phyloP scores from a whole-genome alignment of 2,888 invertebrate species.

The Drosophila flavopinicola region DNA sequence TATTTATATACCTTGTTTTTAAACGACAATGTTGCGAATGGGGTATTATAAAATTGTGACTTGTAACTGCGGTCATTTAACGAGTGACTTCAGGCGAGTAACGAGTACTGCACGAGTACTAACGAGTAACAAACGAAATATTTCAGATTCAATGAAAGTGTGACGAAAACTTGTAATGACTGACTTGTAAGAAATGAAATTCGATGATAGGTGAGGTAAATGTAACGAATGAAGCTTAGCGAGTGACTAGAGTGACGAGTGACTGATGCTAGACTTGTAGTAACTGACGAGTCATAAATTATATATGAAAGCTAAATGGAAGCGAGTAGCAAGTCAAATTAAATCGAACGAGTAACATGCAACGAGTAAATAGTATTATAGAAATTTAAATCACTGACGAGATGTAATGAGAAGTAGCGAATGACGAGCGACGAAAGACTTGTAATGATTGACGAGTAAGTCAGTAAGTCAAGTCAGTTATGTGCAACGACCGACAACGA shows the following conservation, averaged over 20 bases:
- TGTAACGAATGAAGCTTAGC: background rate
- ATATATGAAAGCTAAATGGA: too few species aligned
- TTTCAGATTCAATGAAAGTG: too few species aligned
- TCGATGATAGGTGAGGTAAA: background rate
- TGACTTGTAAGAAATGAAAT: background rate
- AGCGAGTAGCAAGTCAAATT: too few species aligned
- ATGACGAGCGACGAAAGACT: background rate
- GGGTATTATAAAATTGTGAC: background rate
- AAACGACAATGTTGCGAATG: background rate
- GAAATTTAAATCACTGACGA: too few species aligned
- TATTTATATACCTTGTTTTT: constrained; percentile 16
- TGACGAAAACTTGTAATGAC: background rate
- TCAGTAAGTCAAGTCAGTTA: background rate
- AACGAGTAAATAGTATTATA: too few species aligned
- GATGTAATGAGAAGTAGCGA: background rate
- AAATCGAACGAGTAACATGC: too few species aligned
- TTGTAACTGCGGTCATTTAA: background rate
- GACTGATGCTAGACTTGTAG: background rate
- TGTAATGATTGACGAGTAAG: background rate
- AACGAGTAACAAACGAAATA: background rate
- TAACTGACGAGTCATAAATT: too few species aligned
- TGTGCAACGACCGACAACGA: too few species aligned
- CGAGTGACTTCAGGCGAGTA: background rate
- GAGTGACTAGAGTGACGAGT: background rate
- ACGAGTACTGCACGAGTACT: background rate